Base-by-base conservation (phyloP, 1,140 invertebrate species). In the Drosophila rufa region DNA sequence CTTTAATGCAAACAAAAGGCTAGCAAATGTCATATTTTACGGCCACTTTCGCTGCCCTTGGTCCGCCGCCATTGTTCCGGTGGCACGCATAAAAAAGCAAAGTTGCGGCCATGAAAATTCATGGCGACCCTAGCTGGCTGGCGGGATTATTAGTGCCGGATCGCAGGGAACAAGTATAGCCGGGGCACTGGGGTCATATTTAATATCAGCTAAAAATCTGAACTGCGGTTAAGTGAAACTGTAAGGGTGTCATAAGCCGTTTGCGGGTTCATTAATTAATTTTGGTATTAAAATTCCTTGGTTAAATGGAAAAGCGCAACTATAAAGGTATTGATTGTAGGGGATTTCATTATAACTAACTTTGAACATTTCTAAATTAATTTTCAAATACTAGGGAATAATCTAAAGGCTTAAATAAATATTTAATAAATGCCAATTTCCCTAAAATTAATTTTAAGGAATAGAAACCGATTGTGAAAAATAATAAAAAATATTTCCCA, bases 1-100 rank as follows among this genome's bases (percentile, higher is more conserved):
- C 59, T 79, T 56, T 82, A 83, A 76, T 75, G 55, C 83, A 74
- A 77, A 89, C 77, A 83, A 87, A 80, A 64, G 80, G 68, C 84
- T 43, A 74, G 60, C 67, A 77, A 84, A 84, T 84, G 73, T 89
- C 80, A 89, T 83, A 75, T 62, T 79, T 87, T 81, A 78, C 51
- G 60, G 61, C 53, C n/a, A 75, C 71, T 65, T 65, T 75, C 22
- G 6, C 30, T 55, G 56, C 45, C 46, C 48, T 64, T 55, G 27
- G 45, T 47, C 38, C 45, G 46, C 22, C 67, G 57, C 57, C 79
- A 79, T 84, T 80, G 84, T 79, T 79, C 58, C 50, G 65, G 27
- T 73, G 55, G 48, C 84, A 83, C 48, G 68, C 76, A 83, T 80
- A 78, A 83, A 80, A 76, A 69, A 33, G 42, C 57, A 33, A 43